Conservation (phyloP, 2,797 vertebrate genomes). For the Graptemys geographica region DNA sequence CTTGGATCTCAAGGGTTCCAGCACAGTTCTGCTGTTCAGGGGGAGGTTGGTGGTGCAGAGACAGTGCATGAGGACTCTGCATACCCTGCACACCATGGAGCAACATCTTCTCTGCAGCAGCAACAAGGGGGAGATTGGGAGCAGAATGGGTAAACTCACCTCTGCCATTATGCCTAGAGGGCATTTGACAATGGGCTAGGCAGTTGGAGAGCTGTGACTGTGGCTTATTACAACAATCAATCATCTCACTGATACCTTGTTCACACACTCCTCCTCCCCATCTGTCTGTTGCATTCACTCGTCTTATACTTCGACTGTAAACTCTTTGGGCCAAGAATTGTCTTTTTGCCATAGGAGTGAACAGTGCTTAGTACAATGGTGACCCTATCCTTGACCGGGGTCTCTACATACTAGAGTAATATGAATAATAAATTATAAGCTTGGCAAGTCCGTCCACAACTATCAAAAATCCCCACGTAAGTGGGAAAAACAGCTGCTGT, state of each 20-base stretch:
- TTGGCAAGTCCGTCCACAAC: rapidly evolving
- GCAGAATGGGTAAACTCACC: not conserved
- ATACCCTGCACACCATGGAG: rapidly evolving
- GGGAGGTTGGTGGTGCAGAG: not conserved
- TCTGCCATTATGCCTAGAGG: not conserved
- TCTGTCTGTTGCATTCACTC: not conserved
- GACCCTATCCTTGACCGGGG: not conserved
- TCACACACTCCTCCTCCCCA: not conserved
- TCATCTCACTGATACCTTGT: not conserved
- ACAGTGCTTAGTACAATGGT: not conserved
- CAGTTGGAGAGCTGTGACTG: not conserved
- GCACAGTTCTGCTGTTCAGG: not conserved
- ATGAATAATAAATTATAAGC: not conserved
- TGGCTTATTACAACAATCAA: not conserved
- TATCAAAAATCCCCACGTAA: rapidly evolving
- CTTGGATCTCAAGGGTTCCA: not conserved
- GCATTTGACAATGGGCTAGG: rapidly evolving
- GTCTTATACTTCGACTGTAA: not conserved
- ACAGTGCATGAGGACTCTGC: not conserved
- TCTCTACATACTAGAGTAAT: not conserved
- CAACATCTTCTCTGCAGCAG: not conserved
- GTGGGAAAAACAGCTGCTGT: not conserved
- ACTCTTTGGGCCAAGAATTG: not conserved
- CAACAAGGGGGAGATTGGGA: not conserved
- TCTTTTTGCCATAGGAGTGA: not conserved